phyloP scores from a whole-genome alignment of 1,140 invertebrate genomes.

The Anoplophora glabripennis region DNA sequence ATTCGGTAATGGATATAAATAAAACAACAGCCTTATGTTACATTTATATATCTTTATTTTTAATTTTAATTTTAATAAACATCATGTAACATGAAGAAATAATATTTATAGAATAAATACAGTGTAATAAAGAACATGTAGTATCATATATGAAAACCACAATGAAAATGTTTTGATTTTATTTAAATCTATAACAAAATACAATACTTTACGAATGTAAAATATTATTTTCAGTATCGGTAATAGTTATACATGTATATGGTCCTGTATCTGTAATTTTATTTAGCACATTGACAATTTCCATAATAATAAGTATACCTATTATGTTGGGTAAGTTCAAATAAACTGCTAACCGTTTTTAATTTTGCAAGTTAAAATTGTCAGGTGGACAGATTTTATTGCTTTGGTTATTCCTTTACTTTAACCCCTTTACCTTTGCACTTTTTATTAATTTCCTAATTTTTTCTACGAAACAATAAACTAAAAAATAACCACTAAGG shows the following conservation, averaged over 20 bases:
- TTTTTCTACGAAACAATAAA: neutral
- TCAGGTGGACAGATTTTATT: slow-evolving; percentile 7
- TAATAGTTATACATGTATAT: slow-evolving; percentile 19
- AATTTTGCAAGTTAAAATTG: neutral
- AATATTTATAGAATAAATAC: slow-evolving; percentile 18
- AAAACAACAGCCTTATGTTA: neutral
- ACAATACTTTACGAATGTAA: slow-evolving; percentile 16
- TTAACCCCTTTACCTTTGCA: neutral
- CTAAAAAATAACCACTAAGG: no score
- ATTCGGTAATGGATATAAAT: neutral
- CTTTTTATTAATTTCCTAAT: neutral
- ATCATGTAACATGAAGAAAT: slow-evolving; percentile 25
- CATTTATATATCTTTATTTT: slow-evolving; percentile 23
- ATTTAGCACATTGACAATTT: slow-evolving; percentile 6
- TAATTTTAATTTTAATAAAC: slow-evolving; percentile 24
- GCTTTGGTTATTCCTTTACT: neutral
- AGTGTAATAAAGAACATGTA: slow-evolving; percentile 25
- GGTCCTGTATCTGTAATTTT: slow-evolving; percentile 20
- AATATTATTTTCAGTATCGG: slow-evolving; percentile 10
- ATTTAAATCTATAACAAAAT: slow-evolving; percentile 23
- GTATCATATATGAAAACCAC: slow-evolving; percentile 16
- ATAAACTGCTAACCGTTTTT: neutral
- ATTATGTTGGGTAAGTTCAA: neutral
- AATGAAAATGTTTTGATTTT: slow-evolving; percentile 22
- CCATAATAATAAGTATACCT: slow-evolving; percentile 10